Evolutionary conservation across 2,797 vertebrate species (phyloP).

Genomic region (Melanotaenia parkinsoni): DNA sequence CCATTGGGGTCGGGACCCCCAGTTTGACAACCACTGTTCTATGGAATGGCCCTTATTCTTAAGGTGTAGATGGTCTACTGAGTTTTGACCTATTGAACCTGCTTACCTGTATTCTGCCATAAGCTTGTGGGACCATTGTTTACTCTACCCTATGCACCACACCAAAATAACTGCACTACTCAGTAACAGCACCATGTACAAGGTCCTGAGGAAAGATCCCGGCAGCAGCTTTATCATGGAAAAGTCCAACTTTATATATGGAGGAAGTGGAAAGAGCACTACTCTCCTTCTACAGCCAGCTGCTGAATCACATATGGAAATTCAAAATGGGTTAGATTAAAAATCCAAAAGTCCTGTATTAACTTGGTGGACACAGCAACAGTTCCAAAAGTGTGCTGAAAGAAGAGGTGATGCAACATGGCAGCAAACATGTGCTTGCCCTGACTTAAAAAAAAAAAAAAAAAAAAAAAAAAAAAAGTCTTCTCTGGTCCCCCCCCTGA

Average conservation of each 20-base stretch:
- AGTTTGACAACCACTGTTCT: not conserved
- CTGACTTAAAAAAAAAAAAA: not conserved
- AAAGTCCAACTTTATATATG: not conserved
- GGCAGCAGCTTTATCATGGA: not conserved
- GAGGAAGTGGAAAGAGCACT: not conserved
- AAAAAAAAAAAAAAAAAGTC: not conserved
- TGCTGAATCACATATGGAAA: not conserved
- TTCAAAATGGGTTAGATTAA: not conserved
- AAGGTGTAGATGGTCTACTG: too few relatives aligned
- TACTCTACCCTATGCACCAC: not conserved
- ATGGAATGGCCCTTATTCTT: not conserved
- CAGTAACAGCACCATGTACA: not conserved
- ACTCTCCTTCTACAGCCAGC: not conserved
- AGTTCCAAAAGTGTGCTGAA: not conserved
- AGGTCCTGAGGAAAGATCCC: not conserved
- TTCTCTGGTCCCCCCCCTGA: not conserved
- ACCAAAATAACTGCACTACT: constrained; percentile 1
- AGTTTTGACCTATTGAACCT: not conserved
- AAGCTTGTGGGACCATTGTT: not conserved
- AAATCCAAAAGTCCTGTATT: not conserved
- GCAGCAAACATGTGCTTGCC: not conserved
- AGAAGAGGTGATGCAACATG: not conserved
- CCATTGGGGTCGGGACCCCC: too few relatives aligned
- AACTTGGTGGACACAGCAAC: not conserved
- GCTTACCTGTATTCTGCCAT: not conserved